phyloP scores from a whole-genome alignment of 1,140 invertebrate species.

The Vanessa atalanta region DNA sequence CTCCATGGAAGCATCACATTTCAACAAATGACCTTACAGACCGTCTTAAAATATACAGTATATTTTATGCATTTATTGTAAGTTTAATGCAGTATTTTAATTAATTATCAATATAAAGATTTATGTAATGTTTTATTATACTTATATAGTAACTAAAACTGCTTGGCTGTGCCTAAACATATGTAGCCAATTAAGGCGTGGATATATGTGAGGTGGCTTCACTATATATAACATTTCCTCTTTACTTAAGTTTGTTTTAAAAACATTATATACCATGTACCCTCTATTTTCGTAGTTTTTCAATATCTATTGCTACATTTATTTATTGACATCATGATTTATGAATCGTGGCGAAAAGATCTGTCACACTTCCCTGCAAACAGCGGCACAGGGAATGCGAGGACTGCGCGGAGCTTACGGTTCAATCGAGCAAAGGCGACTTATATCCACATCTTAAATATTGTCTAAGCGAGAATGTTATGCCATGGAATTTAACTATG shows the following conservation, averaged over 20 bases:
- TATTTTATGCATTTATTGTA: conserved; percentile 38
- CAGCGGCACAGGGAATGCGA: too few species aligned
- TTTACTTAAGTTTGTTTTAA: too few species aligned
- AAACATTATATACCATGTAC: too few species aligned
- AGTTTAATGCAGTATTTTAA: conserved; percentile 19
- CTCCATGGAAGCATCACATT: conserved; percentile 68
- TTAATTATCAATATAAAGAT: conserved; percentile 14
- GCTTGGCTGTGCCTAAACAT: conserved; percentile 64
- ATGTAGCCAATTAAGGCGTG: background rate
- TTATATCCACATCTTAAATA: conserved; percentile 12
- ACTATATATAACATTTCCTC: too few species aligned
- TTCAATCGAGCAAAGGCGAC: too few species aligned
- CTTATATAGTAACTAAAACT: conserved; percentile 26
- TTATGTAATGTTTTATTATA: conserved; percentile 23
- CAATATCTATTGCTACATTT: too few species aligned
- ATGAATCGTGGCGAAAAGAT: too few species aligned
- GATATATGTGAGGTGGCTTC: too few species aligned
- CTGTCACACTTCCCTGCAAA: too few species aligned
- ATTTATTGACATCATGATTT: too few species aligned
- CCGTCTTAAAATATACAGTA: background rate
- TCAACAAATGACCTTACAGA: conserved; percentile 54
- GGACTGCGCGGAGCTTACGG: too few species aligned
- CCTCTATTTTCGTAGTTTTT: too few species aligned
- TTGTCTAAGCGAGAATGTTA: background rate
- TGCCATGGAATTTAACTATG: conserved; percentile 1